Percentiles rank a stretch among this genome's conserved stretches.
These are phyloP conservation scores for Empidonax traillii DNA, from an alignment of 2,113 vertebrate genomes.

Conservation along the genomic window DNA sequence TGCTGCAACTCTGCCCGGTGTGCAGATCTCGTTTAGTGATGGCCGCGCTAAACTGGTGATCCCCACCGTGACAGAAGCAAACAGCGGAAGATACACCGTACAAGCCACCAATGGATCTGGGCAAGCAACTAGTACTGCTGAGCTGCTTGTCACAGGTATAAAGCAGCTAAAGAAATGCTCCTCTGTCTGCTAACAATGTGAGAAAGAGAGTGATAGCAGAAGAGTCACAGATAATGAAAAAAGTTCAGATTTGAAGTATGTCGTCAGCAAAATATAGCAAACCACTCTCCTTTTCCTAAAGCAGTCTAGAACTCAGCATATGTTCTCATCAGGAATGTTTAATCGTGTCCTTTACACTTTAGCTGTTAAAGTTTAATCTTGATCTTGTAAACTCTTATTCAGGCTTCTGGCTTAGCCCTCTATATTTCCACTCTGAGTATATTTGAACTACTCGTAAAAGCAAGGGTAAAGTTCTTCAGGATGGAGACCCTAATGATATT, in stretches of 20 bases:
- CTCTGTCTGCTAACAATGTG: neutral
- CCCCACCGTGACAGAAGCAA: constrained; percentile 87
- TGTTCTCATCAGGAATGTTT: neutral
- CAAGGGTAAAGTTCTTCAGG: neutral
- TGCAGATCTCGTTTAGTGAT: constrained; percentile 98
- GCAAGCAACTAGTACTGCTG: constrained; percentile 97
- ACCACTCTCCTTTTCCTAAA: neutral
- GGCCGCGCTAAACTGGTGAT: constrained; percentile 96
- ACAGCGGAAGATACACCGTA: constrained; percentile 92
- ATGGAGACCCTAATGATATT: neutral
- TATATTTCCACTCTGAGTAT: neutral
- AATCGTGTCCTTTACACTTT: neutral
- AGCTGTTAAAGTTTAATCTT: neutral
- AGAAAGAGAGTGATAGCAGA: neutral
- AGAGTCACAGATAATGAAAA: neutral
- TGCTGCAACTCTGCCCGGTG: constrained; percentile 89
- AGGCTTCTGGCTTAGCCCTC: neutral
- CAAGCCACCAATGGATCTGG: constrained; percentile 96
- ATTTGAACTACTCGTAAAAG: neutral
- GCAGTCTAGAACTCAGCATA: neutral
- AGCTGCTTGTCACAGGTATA: constrained; percentile 94
- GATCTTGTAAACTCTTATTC: neutral
- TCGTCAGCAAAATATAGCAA: neutral
- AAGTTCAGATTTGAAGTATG: neutral
- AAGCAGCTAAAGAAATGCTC: neutral